Base-by-base conservation (phyloP, 1,140 invertebrate genomes). In the Venustaconcha ellipsiformis region DNA sequence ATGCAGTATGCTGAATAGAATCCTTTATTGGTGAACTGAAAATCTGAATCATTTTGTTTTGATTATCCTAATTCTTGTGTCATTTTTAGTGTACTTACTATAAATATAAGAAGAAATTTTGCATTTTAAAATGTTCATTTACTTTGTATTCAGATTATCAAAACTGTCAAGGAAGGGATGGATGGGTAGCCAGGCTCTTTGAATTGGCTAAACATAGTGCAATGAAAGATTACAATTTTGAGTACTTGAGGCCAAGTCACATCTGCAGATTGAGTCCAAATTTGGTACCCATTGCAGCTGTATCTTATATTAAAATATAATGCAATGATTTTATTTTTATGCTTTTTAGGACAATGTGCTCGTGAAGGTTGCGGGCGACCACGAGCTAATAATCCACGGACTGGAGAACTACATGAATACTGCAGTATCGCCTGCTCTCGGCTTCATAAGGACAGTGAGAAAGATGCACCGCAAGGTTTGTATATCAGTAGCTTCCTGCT, bases 401-500 rank as follows among this genome's bases (percentile, higher is more conserved):
- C 91, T 12, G 90, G 91, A 58, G 86, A 88, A 26, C 80, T 90
- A 13, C 92, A 93, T 77, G 88, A 91, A 15, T 91, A 89, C 83
- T 93, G 92, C 80, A 92, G 91, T 80, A 82, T 91, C n/a, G 78
- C 87, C 26, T 92, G 92, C 79, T 88, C 84, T 73, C 78, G 80
- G 80, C 59, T 82, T 18, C 83, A 87, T 73, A 86, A 87, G 68
- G 77, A 84, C 23, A 85, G 87, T 17, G 84, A 89, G 58, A 74
- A 72, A 26, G 85, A 84, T 62, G 64, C 82, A 56, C 67, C 76
- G 57, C 74, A 78, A 68, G 82, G 84, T 84, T 48, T 57, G 62
- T 67, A 63, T 68, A 15, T 12, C 72, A 18, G 14, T 66, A 69
- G 26, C 12, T 18, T n/a, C 14, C 60, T 55, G 56, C 1, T 30